These are phyloP conservation scores for Hucho hucho DNA, from an alignment of 2,113 vertebrate genomes.

Conservation along the genomic window DNA sequence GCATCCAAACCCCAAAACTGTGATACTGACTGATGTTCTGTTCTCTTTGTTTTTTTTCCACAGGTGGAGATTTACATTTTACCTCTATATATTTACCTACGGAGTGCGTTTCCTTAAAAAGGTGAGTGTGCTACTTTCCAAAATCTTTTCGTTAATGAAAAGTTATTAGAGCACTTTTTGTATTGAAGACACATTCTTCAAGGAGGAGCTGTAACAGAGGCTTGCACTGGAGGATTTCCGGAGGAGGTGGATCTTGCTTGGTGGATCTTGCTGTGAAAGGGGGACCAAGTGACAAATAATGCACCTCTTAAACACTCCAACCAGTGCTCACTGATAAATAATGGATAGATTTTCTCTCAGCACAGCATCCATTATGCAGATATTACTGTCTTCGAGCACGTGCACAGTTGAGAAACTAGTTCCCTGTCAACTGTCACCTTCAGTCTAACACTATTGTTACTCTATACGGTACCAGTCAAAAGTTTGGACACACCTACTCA, in stretches of 20 bases:
- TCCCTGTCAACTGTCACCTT: not conserved
- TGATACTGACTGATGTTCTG: not conserved
- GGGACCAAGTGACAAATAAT: conserved; percentile 25
- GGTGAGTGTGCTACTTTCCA: conserved; percentile 74
- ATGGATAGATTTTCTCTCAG: conserved; percentile 14
- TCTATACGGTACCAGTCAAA: not conserved
- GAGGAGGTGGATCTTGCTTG: not conserved
- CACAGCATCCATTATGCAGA: conserved; percentile 26
- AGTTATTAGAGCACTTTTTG: not conserved
- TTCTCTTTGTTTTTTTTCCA: conserved; percentile 55
- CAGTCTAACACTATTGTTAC: not conserved
- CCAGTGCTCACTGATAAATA: not conserved
- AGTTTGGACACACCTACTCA: no score
- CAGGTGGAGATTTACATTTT: conserved; percentile 98
- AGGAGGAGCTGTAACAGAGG: not conserved
- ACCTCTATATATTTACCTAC: conserved; percentile 94
- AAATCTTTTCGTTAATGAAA: not conserved
- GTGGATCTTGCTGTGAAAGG: conserved; percentile 2
- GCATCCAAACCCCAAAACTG: not conserved
- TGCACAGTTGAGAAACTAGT: conserved; percentile 5
- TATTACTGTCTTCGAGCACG: conserved; percentile 19
- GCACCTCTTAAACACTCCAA: not conserved
- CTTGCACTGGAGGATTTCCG: not conserved
- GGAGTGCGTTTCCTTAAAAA: conserved; percentile 95
- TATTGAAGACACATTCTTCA: not conserved